Conservation (phyloP, 2,888 invertebrate genomes). For the Antheraea yamamai region DNA sequence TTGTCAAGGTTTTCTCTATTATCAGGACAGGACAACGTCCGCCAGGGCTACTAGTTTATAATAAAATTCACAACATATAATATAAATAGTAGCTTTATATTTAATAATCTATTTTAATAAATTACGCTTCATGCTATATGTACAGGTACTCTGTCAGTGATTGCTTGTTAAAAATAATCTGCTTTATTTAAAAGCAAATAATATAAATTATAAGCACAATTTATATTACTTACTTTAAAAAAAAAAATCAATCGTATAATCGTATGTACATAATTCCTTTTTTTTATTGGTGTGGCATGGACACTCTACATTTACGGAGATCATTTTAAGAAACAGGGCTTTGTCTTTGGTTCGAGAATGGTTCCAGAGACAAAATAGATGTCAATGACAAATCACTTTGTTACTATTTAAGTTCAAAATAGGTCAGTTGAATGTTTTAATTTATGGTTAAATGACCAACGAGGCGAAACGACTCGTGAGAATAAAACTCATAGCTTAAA, state of each 20-base stretch:
- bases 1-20: too few species aligned
- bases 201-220: too few species aligned
- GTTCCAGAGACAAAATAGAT: conserved; percentile 31
- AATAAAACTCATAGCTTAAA: background rate
- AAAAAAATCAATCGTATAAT: background rate
- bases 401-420: conserved; percentile 30
- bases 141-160: too few species aligned
- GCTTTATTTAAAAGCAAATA: too few species aligned
- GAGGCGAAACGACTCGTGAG: conserved; percentile 13
- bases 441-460: conserved; percentile 29
- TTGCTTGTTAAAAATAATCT: too few species aligned
- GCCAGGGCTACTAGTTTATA: too few species aligned
- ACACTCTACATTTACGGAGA: conserved; percentile 29
- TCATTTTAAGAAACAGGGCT: conserved; percentile 25
- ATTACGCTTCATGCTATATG: too few species aligned
- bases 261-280: background rate
- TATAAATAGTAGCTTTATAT: too few species aligned
- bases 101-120: too few species aligned
- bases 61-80: too few species aligned
- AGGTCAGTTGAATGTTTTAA: conserved; percentile 29
- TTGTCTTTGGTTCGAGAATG: conserved; percentile 29
- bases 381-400: conserved; percentile 37
- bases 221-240: too few species aligned
- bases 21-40: too few species aligned
- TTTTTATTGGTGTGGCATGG: background rate